phyloP scores from a whole-genome alignment of 2,888 invertebrate genomes.

The Mythimna vitellina region DNA sequence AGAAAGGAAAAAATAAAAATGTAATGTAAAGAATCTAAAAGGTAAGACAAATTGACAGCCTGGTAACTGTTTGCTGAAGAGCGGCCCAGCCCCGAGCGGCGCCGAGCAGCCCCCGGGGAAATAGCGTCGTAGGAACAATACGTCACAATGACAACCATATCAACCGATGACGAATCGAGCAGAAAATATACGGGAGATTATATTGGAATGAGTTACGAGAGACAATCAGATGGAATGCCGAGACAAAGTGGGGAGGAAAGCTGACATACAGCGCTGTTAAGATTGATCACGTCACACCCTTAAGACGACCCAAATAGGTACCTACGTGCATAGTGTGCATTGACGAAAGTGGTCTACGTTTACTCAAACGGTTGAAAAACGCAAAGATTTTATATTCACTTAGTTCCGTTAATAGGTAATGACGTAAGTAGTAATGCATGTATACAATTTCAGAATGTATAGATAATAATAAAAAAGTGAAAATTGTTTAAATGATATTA shows the following conservation, averaged over 20 bases:
- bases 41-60: constrained; percentile 32
- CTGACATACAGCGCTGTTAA: not conserved
- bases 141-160: constrained; percentile 46
- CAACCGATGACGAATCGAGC: constrained; percentile 45
- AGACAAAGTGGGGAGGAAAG: not conserved
- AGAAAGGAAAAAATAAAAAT: not conserved
- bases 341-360: not conserved
- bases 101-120: constrained; percentile 17
- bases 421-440: too few relatives aligned
- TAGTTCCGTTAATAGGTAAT: too few relatives aligned
- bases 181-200: constrained; percentile 22
- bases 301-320: too few relatives aligned
- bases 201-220: constrained; percentile 36
- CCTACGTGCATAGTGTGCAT: not conserved
- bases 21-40: constrained; percentile 5
- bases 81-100: not conserved
- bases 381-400: too few relatives aligned
- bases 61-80: constrained; percentile 6
- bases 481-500: too few relatives aligned
- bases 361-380: not conserved
- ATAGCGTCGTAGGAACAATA: constrained; percentile 30
- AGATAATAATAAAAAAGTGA: not conserved
- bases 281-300: constrained; percentile 13
- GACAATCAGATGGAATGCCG: not conserved
- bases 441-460: not conserved